A percentile compares a stretch with the other conserved stretches of the same genome.
These are phyloP conservation scores for Dysdera silvatica DNA, from an alignment of 1,140 invertebrate species.

Conservation along the genomic window DNA sequence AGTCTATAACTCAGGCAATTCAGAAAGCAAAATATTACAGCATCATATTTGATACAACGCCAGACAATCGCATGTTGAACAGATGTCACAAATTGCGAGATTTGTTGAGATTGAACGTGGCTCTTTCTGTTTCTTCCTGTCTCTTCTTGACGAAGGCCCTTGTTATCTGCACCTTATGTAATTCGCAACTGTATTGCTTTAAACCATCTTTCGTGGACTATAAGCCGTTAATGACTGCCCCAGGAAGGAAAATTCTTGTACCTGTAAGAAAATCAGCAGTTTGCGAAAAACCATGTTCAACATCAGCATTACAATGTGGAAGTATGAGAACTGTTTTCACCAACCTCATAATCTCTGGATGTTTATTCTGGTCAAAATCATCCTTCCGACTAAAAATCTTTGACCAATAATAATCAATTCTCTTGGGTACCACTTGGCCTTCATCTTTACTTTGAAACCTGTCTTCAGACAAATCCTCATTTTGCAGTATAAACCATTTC, in stretches of 20 bases:
- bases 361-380: background rate
- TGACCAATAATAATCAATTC: background rate
- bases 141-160: background rate
- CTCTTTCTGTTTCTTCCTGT: too few relatives aligned
- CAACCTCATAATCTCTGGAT: background rate
- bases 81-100: too few relatives aligned
- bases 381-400: background rate
- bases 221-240: background rate
- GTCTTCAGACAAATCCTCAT: background rate
- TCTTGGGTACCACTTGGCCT: too few relatives aligned
- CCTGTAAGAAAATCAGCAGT: background rate
- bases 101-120: too few relatives aligned
- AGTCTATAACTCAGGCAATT: too few relatives aligned
- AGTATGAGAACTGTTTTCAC: background rate
- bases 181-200: background rate
- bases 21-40: too few relatives aligned
- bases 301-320: background rate
- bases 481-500: background rate
- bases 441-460: background rate
- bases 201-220: background rate
- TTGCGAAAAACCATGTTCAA: background rate
- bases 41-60: too few relatives aligned
- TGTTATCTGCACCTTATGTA: background rate
- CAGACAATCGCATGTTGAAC: too few relatives aligned
- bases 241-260: too few relatives aligned